phyloP scores from a whole-genome alignment of 2,113 vertebrate genomes.

The Hippocampus mohnikei region DNA sequence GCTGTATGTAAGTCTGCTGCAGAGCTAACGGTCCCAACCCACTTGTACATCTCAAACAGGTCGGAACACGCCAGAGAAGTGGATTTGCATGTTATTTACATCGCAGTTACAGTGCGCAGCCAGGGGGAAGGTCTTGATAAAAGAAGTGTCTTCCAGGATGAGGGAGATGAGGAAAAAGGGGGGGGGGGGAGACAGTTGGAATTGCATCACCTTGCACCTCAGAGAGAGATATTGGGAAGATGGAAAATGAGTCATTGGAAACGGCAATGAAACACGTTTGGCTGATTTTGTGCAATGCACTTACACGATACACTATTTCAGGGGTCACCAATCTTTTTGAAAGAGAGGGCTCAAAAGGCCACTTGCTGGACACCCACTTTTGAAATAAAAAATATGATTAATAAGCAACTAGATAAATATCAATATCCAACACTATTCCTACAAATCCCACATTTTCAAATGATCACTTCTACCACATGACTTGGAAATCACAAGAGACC shows the following conservation, averaged over 20 bases:
- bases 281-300: no score
- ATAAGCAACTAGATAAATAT: no score
- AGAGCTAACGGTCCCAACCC: constrained; percentile 19
- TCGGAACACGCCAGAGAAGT: constrained; percentile 44
- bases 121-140: constrained; percentile 20
- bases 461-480: no score
- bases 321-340: no score
- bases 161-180: constrained; percentile 1
- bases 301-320: no score
- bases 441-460: no score
- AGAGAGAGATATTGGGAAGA: not conserved
- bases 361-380: no score
- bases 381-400: no score
- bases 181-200: not conserved
- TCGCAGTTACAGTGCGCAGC: constrained; percentile 51
- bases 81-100: constrained; percentile 78
- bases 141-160: constrained; percentile 51
- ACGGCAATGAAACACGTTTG: constrained; percentile 24
- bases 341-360: no score
- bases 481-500: no score
- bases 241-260: constrained; percentile 26
- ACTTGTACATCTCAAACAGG: constrained; percentile 46
- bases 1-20: constrained; percentile 4
- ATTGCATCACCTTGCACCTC: not conserved
- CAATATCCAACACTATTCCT: no score